phyloP scores from a whole-genome alignment of 2,888 invertebrate genomes.

The Buathra laborator region DNA sequence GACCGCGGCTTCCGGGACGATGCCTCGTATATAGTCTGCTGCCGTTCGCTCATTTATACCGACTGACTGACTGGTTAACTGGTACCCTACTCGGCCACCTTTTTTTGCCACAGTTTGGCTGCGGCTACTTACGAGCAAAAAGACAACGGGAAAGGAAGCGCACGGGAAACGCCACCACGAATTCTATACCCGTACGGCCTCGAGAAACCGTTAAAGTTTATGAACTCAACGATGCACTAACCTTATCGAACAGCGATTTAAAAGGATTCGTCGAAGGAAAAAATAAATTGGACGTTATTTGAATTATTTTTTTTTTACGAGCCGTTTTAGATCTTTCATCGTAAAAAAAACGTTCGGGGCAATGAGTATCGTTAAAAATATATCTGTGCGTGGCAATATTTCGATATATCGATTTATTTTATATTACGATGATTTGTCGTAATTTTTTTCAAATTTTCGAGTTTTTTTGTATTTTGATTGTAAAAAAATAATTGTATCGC shows the following conservation, averaged over 20 bases:
- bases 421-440: no score
- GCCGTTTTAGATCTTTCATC: no score
- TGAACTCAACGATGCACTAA: background rate
- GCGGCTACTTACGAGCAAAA: conserved; percentile 25
- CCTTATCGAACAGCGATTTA: background rate
- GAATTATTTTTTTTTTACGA: no score
- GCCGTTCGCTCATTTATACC: conserved; percentile 12
- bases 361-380: no score
- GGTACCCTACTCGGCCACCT: conserved; percentile 22
- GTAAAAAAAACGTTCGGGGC: no score
- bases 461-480: no score
- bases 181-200: conserved; percentile 17
- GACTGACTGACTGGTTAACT: conserved; percentile 31
- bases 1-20: conserved; percentile 62
- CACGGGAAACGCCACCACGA: background rate
- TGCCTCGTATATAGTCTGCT: conserved; percentile 32
- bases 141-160: conserved; percentile 28
- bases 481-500: no score
- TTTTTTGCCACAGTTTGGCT: conserved; percentile 48
- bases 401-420: no score
- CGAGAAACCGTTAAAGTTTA: conserved; percentile 14
- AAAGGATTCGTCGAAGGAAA: background rate
- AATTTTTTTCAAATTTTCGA: no score
- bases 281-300: background rate
- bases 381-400: no score